Conservation (phyloP, 30 jellyfish, hydroid and myxozoan species). For the Clytia hemisphaerica region DNA sequence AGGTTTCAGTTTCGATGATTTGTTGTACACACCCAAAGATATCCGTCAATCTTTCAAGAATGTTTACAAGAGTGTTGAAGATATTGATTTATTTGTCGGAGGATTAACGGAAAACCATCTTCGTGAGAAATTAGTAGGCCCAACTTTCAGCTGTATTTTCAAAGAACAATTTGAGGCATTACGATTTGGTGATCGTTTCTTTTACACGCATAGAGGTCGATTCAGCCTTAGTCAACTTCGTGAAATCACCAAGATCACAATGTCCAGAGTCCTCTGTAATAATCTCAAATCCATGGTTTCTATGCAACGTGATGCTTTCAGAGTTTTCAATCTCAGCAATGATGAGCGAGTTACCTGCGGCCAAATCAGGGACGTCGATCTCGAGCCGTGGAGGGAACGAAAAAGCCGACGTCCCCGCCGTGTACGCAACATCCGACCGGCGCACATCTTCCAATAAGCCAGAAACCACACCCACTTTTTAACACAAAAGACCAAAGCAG, state of each 20-base stretch:
- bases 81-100: constrained; percentile 23
- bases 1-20: neutral
- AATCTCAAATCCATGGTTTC: neutral
- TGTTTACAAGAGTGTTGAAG: constrained; percentile 1
- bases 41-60: neutral
- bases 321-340: too few species aligned
- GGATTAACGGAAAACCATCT: constrained; percentile 19
- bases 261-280: neutral
- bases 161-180: constrained; percentile 12
- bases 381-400: too few species aligned
- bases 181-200: constrained; percentile 39
- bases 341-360: too few species aligned
- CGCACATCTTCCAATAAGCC: too few species aligned
- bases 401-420: too few species aligned
- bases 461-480: too few species aligned
- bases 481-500: too few species aligned
- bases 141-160: constrained; percentile 5
- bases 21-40: neutral
- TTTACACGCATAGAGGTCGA: constrained; percentile 7
- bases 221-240: constrained; percentile 10
- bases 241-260: constrained; percentile 10
- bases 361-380: too few species aligned
- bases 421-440: too few species aligned
- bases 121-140: neutral
- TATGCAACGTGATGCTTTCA: neutral